phyloP scores from a whole-genome alignment of 2,888 invertebrate genomes.

The Tigriopus californicus region DNA sequence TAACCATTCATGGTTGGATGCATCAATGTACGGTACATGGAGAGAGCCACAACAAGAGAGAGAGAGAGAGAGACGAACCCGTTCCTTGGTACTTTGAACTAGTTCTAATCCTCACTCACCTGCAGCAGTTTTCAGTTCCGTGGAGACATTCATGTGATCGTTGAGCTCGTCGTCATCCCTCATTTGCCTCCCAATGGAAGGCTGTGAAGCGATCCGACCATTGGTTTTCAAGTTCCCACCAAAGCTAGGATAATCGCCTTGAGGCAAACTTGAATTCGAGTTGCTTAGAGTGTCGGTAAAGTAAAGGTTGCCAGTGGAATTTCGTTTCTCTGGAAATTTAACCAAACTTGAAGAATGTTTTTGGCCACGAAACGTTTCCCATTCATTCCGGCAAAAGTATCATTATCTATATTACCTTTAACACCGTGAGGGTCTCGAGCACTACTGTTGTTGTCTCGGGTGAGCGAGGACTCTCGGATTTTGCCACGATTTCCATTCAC shows the following conservation, averaged over 20 bases:
- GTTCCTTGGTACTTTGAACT: neutral
- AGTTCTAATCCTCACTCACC: neutral
- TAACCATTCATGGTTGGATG: too few species aligned
- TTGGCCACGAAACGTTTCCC: neutral
- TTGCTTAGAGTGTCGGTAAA: slow-evolving; percentile 8
- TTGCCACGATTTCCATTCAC: neutral
- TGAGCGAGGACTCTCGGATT: neutral
- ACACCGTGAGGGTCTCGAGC: neutral
- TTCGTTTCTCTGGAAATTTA: slow-evolving; percentile 3
- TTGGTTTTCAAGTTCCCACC: neutral
- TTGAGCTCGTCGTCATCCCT: neutral
- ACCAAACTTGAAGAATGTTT: neutral
- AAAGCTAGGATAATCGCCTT: neutral
- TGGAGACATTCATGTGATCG: neutral
- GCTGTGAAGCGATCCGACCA: neutral
- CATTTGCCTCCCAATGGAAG: neutral
- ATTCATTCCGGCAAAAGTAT: neutral
- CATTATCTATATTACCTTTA: neutral
- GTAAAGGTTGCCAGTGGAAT: slow-evolving; percentile 11
- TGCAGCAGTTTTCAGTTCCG: slow-evolving; percentile 5
- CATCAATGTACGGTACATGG: too few species aligned
- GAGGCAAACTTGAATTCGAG: neutral
- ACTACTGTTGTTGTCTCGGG: neutral
- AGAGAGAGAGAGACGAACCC: too few species aligned
- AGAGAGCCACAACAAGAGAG: too few species aligned